These are phyloP conservation scores for Lithophane ornitopus DNA, from an alignment of 2,888 invertebrate species.

Conservation along the genomic window DNA sequence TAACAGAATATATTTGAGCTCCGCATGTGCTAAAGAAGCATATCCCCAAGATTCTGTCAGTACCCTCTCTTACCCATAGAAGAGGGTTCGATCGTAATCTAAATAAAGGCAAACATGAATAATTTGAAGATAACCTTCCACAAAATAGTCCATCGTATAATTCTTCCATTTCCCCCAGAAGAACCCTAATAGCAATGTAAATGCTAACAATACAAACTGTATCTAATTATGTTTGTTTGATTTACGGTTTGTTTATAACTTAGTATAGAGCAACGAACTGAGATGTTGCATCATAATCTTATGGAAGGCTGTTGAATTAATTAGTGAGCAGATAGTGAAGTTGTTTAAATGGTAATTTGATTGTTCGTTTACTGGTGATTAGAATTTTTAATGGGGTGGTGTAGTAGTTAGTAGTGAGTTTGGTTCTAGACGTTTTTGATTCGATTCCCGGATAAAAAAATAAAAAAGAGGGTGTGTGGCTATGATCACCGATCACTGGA, in stretches of 20 bases:
- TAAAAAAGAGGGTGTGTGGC: no score
- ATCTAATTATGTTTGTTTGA: slow-evolving; percentile 63
- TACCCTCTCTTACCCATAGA: no score
- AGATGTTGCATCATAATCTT: slow-evolving; percentile 69
- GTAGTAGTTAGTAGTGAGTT: slow-evolving; percentile 7
- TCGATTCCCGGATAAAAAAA: background rate
- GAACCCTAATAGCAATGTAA: slow-evolving; percentile 58
- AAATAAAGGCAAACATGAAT: background rate
- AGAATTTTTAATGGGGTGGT: slow-evolving; percentile 21
- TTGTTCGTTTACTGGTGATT: slow-evolving; percentile 40
- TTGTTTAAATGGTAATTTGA: slow-evolving; percentile 51
- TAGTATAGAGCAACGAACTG: slow-evolving; percentile 68
- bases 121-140: slow-evolving; percentile 19
- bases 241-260: slow-evolving; percentile 64
- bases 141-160: slow-evolving; percentile 20
- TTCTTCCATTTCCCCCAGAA: slow-evolving; percentile 13
- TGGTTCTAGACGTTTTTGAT: background rate
- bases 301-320: slow-evolving; percentile 54
- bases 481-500: no score
- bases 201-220: slow-evolving; percentile 57
- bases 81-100: no score
- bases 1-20: no score
- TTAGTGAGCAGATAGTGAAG: slow-evolving; percentile 47
- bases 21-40: no score
- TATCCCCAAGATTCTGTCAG: no score